Evolutionary conservation across 2,888 invertebrate genomes (phyloP).

Genomic region (Ctena decussata): DNA sequence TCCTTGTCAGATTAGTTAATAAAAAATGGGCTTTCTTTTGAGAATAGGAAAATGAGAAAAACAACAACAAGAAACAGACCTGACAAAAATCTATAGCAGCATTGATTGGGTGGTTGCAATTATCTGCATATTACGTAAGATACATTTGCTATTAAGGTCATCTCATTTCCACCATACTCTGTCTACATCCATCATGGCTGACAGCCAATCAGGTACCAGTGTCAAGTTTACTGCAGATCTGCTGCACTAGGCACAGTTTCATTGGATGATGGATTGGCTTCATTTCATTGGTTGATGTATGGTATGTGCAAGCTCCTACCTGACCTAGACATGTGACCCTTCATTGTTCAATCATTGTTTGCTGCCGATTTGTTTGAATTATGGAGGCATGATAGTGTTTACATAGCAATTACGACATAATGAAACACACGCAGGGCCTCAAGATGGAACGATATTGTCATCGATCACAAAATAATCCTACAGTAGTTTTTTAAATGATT

Average conservation of each 20-base stretch:
- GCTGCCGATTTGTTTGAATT: constrained; percentile 6
- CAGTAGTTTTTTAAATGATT: background rate
- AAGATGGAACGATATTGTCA: constrained; percentile 51
- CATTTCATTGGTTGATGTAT: constrained; percentile 8
- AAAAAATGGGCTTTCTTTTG: too few species aligned
- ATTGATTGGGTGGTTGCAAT: background rate
- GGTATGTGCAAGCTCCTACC: background rate
- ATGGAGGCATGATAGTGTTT: constrained; percentile 22
- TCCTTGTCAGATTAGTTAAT: too few species aligned
- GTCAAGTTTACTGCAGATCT: constrained; percentile 54
- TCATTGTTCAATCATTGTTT: constrained; percentile 3
- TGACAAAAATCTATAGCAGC: too few species aligned
- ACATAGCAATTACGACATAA: constrained; percentile 48
- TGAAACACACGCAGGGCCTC: constrained; percentile 13
- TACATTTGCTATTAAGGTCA: background rate
- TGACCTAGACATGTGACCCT: constrained; percentile 7
- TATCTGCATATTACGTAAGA: background rate
- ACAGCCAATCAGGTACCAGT: constrained; percentile 62
- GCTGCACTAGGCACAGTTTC: background rate
- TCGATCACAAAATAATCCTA: constrained; percentile 26
- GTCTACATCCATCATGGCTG: constrained; percentile 39
- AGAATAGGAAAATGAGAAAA: background rate
- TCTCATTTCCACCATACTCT: constrained; percentile 7
- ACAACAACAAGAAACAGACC: background rate
- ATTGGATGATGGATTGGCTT: constrained; percentile 7